Evolutionary conservation across 2,797 vertebrate species (phyloP), one percentile per base, ranked within the genome.

Genomic region (Crotalus adamanteus): DNA sequence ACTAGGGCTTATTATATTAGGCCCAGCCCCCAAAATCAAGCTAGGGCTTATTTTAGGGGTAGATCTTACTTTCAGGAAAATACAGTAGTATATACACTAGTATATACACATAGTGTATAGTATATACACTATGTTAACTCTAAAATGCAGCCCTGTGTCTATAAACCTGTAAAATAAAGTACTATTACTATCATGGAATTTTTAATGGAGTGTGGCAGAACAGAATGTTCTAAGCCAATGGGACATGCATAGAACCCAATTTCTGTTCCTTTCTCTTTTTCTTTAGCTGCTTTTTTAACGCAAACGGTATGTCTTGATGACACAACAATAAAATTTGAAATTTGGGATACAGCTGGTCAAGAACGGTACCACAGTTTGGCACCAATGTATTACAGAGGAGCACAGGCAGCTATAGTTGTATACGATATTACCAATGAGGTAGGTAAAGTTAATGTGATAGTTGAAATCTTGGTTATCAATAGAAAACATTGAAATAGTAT

Each of bases 301-400:
- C 99, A 99, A 97, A 99, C 99, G 1, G 98, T 99, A 92, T 99
- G 99, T 98, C 98, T 99, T 97, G 99, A 99, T 73, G 99, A 99
- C 97, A 99, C 99, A 94, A 99, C 99, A 3, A 99, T 99, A 97
- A 99, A 99, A 97, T 99, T 99, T 98, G 99, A 99, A 97, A 99
- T 99, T 96, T 99, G 99, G 99, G 99, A 99, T 97, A 99, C 99
- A 95, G 99, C 99, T 93, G 99, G 99, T 95, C 99, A 99, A 97
- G 99, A 99, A 95, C 98, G 99, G 92, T 99, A 99, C 97, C 99
- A 99, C 97, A 99, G 99, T 97, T 98, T 99, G 97, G 99, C 99
- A 57, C 99, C 99, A 87, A 99, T 99, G 99, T 99, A 99, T 98
- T 99, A 99, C 98, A 98, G 99, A 98, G 99, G 99, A 93, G 99